Conservation (phyloP, 2,888 invertebrate species). For the Drosophila acutilabella region DNA sequence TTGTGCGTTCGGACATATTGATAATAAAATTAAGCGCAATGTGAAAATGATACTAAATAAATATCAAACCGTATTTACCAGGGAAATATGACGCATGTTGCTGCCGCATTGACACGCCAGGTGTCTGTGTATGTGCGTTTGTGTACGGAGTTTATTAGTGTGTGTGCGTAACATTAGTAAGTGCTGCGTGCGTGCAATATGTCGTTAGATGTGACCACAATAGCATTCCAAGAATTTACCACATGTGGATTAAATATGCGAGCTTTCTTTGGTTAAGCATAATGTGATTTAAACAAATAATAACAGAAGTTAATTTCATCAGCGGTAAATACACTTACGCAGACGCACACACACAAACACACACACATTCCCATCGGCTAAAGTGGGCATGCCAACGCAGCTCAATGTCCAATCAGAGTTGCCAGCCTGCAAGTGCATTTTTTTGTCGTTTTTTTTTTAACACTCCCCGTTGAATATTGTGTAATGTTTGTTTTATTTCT, state of each 20-base stretch:
- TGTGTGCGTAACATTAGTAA: constrained; percentile 25
- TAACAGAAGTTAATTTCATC: constrained; percentile 46
- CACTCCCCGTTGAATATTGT: constrained; percentile 41
- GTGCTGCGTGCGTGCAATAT: constrained; percentile 30
- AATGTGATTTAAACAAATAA: constrained; percentile 47
- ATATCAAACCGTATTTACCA: constrained; percentile 47
- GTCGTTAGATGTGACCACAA: constrained; percentile 23
- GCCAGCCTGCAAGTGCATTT: constrained; percentile 51
- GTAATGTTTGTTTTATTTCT: constrained; percentile 49
- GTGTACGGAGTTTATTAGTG: constrained; percentile 8
- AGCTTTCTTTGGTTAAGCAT: constrained; percentile 28
- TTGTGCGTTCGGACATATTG: constrained; percentile 20
- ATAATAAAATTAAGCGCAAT: constrained; percentile 51
- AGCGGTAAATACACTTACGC: constrained; percentile 27
- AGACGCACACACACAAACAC: constrained; percentile 6
- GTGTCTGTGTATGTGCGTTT: constrained; percentile 29
- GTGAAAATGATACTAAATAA: constrained; percentile 57
- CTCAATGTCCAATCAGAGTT: constrained; percentile 61
- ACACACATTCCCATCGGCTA: constrained; percentile 16
- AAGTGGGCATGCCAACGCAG: constrained; percentile 56
- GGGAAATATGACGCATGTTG: constrained; percentile 69
- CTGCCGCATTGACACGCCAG: constrained; percentile 44
- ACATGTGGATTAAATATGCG: constrained; percentile 8
- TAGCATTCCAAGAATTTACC: constrained; percentile 11
- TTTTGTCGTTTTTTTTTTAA: not conserved